phyloP scores from a whole-genome alignment of 2,888 invertebrate species.

The Boloria euphrosyne region DNA sequence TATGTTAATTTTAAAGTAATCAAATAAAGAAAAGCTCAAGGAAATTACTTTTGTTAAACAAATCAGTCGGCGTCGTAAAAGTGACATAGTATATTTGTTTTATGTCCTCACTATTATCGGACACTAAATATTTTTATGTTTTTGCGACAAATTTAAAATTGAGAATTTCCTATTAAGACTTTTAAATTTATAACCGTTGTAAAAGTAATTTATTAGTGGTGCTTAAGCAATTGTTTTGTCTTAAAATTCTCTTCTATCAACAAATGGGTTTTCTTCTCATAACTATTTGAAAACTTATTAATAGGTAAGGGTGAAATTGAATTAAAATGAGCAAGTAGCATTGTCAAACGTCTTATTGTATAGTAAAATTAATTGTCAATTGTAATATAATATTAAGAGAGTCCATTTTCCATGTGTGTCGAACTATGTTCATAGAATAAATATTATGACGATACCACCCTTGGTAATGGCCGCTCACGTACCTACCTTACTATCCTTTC shows the following conservation, averaged over 20 bases:
- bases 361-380: constrained; percentile 2
- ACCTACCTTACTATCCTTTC: constrained; percentile 64
- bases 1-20: constrained; percentile 18
- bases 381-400: background rate
- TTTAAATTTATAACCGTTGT: constrained; percentile 27
- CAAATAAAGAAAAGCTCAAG: background rate
- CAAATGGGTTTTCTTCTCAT: too few species aligned
- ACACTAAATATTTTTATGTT: constrained; percentile 32
- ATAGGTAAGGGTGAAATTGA: too few species aligned
- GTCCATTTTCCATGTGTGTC: constrained; percentile 6
- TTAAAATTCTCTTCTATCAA: too few species aligned
- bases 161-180: constrained; percentile 23
- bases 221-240: background rate
- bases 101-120: constrained; percentile 27
- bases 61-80: constrained; percentile 29
- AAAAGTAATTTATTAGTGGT: background rate
- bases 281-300: too few species aligned
- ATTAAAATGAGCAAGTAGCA: too few species aligned
- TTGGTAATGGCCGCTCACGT: constrained; percentile 56
- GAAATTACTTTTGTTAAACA: too few species aligned
- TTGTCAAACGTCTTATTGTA: background rate
- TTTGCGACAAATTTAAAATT: constrained; percentile 31
- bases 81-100: constrained; percentile 25
- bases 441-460: constrained; percentile 46
- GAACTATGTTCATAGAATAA: constrained; percentile 31